Evolutionary conservation across 2,888 invertebrate genomes (phyloP).

Genomic region (Leptinotarsa peninsularis): DNA sequence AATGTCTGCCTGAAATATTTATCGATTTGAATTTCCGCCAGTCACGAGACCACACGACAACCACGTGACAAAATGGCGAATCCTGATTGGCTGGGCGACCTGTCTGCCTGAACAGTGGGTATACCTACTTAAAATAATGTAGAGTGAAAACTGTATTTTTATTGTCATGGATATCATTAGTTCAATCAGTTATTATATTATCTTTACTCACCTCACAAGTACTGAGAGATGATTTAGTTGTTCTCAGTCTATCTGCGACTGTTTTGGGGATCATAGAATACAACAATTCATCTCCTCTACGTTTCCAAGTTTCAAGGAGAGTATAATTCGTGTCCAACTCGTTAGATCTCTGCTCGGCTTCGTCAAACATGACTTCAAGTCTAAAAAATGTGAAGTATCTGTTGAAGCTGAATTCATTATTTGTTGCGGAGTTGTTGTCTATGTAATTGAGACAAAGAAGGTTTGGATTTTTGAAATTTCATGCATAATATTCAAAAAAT

Average conservation of each 20-base stretch:
- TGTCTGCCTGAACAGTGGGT: too few relatives aligned
- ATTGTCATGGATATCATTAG: too few relatives aligned
- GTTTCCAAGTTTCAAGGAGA: conserved; percentile 85
- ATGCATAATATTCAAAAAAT: too few relatives aligned
- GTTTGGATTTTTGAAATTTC: too few relatives aligned
- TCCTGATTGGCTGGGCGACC: too few relatives aligned
- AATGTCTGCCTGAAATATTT: too few relatives aligned
- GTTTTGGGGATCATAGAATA: conserved; percentile 92
- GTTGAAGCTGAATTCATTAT: neutral
- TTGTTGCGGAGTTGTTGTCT: neutral
- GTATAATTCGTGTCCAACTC: conserved; percentile 82
- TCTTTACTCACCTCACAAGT: conserved; percentile 77
- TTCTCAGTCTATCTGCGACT: conserved; percentile 82
- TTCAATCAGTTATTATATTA: neutral
- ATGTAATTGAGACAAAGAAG: too few relatives aligned
- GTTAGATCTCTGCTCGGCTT: conserved; percentile 80
- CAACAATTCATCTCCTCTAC: conserved; percentile 83
- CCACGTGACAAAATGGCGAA: too few relatives aligned
- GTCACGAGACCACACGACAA: too few relatives aligned
- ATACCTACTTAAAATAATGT: too few relatives aligned
- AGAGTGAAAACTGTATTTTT: too few relatives aligned
- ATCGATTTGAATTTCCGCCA: too few relatives aligned
- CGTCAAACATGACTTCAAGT: conserved; percentile 83
- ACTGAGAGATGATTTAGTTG: conserved; percentile 79
- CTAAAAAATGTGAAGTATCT: conserved; percentile 59